These are phyloP conservation scores for Ceyx erithaca DNA, from an alignment of 2,797 vertebrate genomes.

Conservation along the genomic window DNA sequence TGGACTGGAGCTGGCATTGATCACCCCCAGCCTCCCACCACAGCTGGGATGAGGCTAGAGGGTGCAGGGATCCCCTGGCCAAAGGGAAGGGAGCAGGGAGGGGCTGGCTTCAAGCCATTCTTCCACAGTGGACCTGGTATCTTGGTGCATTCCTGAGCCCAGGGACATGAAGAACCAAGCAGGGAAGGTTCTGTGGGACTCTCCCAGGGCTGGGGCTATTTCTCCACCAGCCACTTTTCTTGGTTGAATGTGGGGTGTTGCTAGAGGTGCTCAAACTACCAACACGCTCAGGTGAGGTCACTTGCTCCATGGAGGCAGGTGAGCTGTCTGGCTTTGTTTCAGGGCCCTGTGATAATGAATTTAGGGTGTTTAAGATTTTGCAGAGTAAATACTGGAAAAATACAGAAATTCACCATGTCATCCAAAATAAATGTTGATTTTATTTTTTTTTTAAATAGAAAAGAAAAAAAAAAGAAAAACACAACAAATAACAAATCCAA, in stretches of 20 bases:
- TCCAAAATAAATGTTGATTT: background rate
- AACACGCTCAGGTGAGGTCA: fast-evolving
- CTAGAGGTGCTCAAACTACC: background rate
- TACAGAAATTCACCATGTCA: background rate
- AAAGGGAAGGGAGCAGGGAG: background rate
- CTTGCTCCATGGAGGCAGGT: fast-evolving
- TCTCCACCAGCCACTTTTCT: background rate
- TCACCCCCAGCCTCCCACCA: background rate
- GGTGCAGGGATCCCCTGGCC: fast-evolving
- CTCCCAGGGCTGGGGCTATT: background rate
- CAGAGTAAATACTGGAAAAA: background rate
- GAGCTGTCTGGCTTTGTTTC: background rate
- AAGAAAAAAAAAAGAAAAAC: background rate
- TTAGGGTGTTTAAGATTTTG: background rate
- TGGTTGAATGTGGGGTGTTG: background rate
- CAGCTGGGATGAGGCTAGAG: background rate
- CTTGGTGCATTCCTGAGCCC: background rate
- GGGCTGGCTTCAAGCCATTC: background rate
- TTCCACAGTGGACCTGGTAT: fast-evolving
- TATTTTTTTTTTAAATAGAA: background rate
- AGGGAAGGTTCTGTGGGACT: background rate
- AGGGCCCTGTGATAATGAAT: fast-evolving
- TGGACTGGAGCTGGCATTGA: background rate
- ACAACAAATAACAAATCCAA: fast-evolving
- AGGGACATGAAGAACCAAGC: background rate